phyloP scores from a whole-genome alignment of 2,797 vertebrate genomes.

The Xerus rutilus region DNA sequence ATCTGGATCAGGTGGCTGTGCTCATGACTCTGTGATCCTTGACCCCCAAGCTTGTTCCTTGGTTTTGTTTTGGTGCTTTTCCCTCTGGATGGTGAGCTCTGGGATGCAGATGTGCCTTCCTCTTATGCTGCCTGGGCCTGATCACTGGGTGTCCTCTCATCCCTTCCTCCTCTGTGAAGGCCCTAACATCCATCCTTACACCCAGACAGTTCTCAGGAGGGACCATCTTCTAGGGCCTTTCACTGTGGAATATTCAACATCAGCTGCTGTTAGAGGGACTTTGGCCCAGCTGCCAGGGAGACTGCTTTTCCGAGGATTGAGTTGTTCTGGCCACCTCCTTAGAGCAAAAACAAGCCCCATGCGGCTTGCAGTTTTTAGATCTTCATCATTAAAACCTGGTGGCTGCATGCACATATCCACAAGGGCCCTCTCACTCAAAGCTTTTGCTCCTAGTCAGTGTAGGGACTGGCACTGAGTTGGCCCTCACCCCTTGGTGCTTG shows the following conservation, averaged over 20 bases:
- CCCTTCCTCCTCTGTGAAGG: background rate
- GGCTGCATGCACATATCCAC: background rate
- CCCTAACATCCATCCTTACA: background rate
- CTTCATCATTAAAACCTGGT: background rate
- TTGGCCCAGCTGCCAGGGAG: background rate
- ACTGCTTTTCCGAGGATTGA: background rate
- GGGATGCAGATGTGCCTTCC: background rate
- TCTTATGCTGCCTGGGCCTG: no score
- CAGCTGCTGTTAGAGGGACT: background rate
- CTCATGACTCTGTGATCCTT: background rate
- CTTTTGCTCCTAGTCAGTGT: background rate
- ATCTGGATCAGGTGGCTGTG: accelerated
- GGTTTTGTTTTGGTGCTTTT: background rate
- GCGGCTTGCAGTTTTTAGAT: background rate
- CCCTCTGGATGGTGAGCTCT: background rate
- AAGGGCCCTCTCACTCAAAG: background rate
- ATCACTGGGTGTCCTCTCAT: no score
- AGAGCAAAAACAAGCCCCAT: background rate
- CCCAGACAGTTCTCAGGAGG: background rate
- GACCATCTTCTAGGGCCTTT: background rate
- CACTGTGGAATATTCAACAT: no score
- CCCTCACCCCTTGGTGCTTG: background rate
- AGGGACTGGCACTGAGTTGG: background rate
- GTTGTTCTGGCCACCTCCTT: background rate
- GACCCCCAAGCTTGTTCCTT: background rate